Evolutionary conservation across 2,113 vertebrate genomes (phyloP).

Genomic region (Diphyllodes magnificus): DNA sequence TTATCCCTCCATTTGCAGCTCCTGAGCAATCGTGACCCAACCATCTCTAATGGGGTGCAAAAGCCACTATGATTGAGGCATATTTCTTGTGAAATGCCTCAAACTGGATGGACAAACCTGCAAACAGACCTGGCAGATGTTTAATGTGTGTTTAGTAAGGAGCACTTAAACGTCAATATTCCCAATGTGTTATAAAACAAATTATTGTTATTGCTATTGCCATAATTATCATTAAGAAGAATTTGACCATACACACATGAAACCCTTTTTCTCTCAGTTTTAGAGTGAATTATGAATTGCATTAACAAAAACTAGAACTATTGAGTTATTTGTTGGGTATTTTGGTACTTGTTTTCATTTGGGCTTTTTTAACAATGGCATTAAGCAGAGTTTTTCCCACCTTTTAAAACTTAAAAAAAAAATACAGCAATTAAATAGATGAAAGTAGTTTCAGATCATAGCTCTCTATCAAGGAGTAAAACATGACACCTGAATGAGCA

Average conservation of each 20-base stretch:
- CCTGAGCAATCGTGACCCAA: not conserved
- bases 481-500: not conserved
- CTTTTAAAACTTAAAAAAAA: not conserved
- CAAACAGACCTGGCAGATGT: not conserved
- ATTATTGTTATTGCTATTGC: not conserved
- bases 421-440: not conserved
- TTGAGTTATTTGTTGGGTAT: not conserved
- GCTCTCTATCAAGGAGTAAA: not conserved
- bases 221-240: not conserved
- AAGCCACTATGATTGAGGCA: not conserved
- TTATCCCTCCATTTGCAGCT: constrained; percentile 12
- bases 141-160: not conserved
- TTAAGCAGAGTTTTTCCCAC: not conserved
- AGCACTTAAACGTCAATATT: not conserved
- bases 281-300: not conserved
- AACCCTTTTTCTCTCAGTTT: not conserved
- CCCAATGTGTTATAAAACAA: not conserved
- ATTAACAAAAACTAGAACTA: not conserved
- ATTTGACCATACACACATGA: not conserved
- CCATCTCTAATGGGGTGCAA: not conserved
- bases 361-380: rapidly evolving
- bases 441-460: not conserved
- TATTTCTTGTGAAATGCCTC: not conserved
- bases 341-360: not conserved
- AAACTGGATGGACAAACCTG: not conserved